These are phyloP conservation scores for Campylomormyrus numenius DNA, from an alignment of 2,113 vertebrate genomes.

Conservation along the genomic window DNA sequence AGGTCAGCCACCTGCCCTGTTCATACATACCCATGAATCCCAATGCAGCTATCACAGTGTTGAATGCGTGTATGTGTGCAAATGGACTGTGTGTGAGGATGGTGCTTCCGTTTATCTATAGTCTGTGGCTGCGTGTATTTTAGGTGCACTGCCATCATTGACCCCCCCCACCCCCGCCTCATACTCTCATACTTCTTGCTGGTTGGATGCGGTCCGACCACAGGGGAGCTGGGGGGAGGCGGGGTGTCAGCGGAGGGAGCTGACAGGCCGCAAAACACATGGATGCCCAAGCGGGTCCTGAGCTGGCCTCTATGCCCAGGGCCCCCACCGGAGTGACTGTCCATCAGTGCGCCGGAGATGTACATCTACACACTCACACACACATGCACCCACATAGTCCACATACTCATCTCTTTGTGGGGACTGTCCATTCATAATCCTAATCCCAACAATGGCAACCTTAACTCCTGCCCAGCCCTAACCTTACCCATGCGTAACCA, in stretches of 20 bases:
- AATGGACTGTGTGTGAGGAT: background rate
- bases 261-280: constrained; percentile 10
- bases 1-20: background rate
- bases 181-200: background rate
- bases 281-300: background rate
- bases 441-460: background rate
- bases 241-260: background rate
- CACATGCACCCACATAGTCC: background rate
- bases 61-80: background rate
- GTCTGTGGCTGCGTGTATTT: background rate
- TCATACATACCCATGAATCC: background rate
- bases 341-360: background rate
- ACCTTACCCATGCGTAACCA: background rate
- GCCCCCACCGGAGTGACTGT: background rate
- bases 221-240: background rate
- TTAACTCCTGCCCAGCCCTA: background rate
- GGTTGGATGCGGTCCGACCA: background rate
- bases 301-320: background rate
- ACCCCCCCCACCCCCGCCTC: background rate
- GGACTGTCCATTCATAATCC: background rate
- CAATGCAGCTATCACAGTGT: background rate
- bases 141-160: background rate
- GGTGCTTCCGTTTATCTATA: background rate
- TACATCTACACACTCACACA: background rate
- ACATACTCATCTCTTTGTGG: background rate